These are phyloP conservation scores for Emmelina monodactyla DNA, from an alignment of 2,888 invertebrate genomes.

Conservation along the genomic window DNA sequence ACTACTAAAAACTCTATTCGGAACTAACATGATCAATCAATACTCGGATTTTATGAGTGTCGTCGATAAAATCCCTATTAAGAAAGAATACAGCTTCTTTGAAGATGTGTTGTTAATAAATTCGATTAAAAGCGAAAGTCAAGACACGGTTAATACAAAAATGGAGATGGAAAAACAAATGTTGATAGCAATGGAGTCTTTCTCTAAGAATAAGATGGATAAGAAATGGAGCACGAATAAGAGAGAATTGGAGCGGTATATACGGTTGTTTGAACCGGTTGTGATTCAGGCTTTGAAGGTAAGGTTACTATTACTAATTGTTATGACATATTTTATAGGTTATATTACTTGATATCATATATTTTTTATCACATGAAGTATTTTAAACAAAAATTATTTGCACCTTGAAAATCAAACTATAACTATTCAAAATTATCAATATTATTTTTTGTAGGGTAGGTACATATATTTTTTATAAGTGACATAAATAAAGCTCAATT, in stretches of 20 bases:
- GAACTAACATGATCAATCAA: conserved; percentile 71
- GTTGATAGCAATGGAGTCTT: conserved; percentile 50
- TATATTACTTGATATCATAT: no score
- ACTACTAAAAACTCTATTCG: conserved; percentile 76
- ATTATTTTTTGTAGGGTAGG: no score
- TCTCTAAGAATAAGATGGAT: conserved; percentile 49
- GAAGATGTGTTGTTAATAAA: conserved; percentile 41
- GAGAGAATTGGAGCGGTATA: conserved; percentile 74
- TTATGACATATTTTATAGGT: no score
- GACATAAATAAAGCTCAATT: no score
- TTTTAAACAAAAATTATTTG: no score
- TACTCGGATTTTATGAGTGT: conserved; percentile 46
- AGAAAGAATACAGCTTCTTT: conserved; percentile 26
- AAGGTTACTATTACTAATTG: conserved; percentile 11
- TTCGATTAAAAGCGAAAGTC: conserved; percentile 29
- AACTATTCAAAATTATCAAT: no score
- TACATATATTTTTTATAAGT: no score
- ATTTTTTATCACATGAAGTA: no score
- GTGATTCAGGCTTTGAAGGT: conserved; percentile 93
- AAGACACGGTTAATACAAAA: conserved; percentile 37
- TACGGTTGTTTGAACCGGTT: conserved; percentile 92
- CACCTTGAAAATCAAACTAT: no score
- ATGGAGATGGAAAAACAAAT: conserved; percentile 42
- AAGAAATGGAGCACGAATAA: conserved; percentile 58
- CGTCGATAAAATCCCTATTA: conserved; percentile 20